Base-by-base conservation (phyloP, 2,888 invertebrate species). In the Ethmia dodecea region DNA sequence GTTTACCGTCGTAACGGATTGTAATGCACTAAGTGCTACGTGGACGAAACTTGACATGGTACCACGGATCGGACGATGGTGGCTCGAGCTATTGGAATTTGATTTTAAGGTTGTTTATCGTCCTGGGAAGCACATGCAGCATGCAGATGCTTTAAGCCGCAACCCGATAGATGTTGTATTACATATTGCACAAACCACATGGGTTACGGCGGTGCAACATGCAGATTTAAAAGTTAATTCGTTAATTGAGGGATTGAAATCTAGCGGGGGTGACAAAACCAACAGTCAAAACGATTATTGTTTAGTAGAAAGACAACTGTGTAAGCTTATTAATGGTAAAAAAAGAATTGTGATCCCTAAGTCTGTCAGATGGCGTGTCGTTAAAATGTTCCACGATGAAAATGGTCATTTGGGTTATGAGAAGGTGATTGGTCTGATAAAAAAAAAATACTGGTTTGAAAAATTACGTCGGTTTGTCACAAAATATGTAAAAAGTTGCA, bases 401-500 rank as follows among this genome's bases (percentile, higher is more conserved):
- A 34, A 35, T 16, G 38, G 38, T 13, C 38, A 38, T 11, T 5
- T 35, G 13, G 13, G 12, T 16, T n/a, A 35, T 12, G 31, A 35
- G 11, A 14, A n/a, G n/a, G n/a, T n/a, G n/a, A n/a, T n/a, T n/a
- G n/a, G n/a, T n/a, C n/a, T 26, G 5, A 16, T 35, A 4, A 25
- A 38, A 16, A 4, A 13, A 8, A 31, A 35, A 13, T 39, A 31
- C 20, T 44, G 41, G 40, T 43, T 42, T 33, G 30, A 28, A 13
- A 37, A 41, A 18, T 13, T 44, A 11, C 20, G 35, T 9, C 13
- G 26, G 1, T 44, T 42, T 37, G 28, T 43, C 3, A 20, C 28
- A 13, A 46, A 46, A 12, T 46, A 46, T 31, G 38, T 41, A 13
- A 29, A 26, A 8, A 20, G 34, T 13, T 46, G 46, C 24, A 39